These are phyloP conservation scores for Tachina fera DNA, from an alignment of 2,888 invertebrate species.

Conservation along the genomic window DNA sequence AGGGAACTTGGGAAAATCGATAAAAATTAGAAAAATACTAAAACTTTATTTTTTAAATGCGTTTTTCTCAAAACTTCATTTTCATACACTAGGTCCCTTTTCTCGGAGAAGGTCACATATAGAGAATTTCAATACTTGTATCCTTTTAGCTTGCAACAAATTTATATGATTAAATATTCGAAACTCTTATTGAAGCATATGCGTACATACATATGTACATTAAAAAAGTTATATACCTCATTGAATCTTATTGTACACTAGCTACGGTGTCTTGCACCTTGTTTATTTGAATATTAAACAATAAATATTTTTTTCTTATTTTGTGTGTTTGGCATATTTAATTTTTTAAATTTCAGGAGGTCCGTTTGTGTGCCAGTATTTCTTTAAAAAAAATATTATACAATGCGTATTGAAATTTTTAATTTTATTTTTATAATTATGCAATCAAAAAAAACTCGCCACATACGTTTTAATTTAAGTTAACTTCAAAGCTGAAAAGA, in stretches of 20 bases:
- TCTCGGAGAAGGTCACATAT: too few species aligned
- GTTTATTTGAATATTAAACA: constrained; percentile 38
- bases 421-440: constrained; percentile 9
- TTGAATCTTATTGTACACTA: constrained; percentile 3
- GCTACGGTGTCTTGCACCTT: constrained; percentile 2
- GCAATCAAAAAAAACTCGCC: constrained; percentile 5
- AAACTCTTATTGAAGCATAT: not conserved
- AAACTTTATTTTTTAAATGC: too few species aligned
- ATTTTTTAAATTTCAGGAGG: constrained; percentile 17
- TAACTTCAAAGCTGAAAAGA: not conserved
- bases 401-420: constrained; percentile 24
- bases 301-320: constrained; percentile 42
- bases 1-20: too few species aligned
- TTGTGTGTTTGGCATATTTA: constrained; percentile 58
- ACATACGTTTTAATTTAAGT: not conserved
- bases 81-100: too few species aligned
- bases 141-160: not conserved
- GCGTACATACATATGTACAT: not conserved
- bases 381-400: not conserved
- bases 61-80: too few species aligned
- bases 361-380: not conserved
- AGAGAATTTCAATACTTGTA: not conserved
- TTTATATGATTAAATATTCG: not conserved
- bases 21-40: too few species aligned
- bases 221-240: constrained; percentile 14